Evolutionary conservation across 2,113 vertebrate species (phyloP), one percentile per base, ranked within the genome.

Genomic region (Colaptes auratus): DNA sequence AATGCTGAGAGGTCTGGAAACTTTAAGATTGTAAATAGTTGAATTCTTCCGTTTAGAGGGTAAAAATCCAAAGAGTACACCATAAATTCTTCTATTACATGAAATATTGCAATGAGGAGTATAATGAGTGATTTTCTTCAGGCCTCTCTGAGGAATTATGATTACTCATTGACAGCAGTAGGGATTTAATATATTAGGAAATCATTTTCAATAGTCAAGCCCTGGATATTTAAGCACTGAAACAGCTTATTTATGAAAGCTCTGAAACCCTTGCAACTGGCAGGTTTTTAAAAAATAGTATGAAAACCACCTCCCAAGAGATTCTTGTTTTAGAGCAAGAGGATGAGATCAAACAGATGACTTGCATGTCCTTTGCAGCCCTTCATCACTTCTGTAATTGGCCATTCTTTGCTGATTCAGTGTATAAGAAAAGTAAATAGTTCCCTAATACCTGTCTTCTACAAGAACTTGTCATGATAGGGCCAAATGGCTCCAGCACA

Each of bases 241-340:
- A 88, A 64, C 11, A 78, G 58, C 33, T 53, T 56, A 28, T 24
- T 35, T 28, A 7, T 28, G 75, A 86, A 86, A 92, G 73, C 36
- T 72, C 60, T 84, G 58, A 88, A 85, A 81, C 6, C 50, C 77
- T 31, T 81, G 83, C 77, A 86, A 48, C 53, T 52, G 67, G 80
- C 80, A 95, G 65, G 58, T 19, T 92, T 96, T 55, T 71, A 77
- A 75, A 75, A 64, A 90, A 33, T 25, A 35, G 10, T 9, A 39
- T 67, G 80, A 84, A 70, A 96, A 95, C 66, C 46, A 75, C 36
- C 55, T 97, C 91, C 86, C 96, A 93, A n/a, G 66, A 87, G 73
- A 80, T 36, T 70, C 72, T 61, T 83, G 20, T 80, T 93, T 75
- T 17, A 70, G 82, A 86, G 52, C 33, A 86, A 55, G 39, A 82